A percentile compares a stretch with the other conserved stretches of the same genome.
Conservation (phyloP, 2,113 vertebrate species). For the Clarias batrachus region DNA sequence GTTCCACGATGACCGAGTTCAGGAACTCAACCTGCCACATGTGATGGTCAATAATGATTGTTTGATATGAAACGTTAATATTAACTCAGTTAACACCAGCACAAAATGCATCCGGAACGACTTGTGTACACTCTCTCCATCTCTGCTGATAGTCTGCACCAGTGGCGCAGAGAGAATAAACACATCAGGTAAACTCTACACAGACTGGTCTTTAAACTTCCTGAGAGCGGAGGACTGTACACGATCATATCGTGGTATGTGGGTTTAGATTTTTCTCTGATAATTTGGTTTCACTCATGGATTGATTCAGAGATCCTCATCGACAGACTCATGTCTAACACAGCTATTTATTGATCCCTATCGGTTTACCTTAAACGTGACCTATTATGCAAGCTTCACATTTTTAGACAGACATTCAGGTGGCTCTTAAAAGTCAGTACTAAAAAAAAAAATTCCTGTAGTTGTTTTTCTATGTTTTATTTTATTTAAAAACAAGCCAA, state of each 20-base stretch:
- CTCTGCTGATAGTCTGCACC: not conserved
- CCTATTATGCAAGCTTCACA: too few species aligned
- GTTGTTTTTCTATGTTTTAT: too few species aligned
- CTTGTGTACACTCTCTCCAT: too few species aligned
- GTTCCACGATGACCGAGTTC: conserved; percentile 94
- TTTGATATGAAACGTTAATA: too few species aligned
- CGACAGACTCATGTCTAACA: not conserved
- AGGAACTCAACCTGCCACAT: conserved; percentile 87
- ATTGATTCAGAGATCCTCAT: not conserved
- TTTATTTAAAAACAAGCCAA: too few species aligned
- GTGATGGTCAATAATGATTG: not conserved
- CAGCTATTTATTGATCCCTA: not conserved
- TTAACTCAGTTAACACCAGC: not conserved
- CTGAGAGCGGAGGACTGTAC: not conserved
- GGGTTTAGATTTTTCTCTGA: not conserved
- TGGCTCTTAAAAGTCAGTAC: too few species aligned
- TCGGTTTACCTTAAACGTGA: not conserved
- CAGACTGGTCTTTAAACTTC: not conserved
- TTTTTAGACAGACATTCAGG: too few species aligned
- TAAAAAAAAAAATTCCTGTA: too few species aligned
- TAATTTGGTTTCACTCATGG: not conserved
- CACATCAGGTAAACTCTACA: not conserved
- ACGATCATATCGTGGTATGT: not conserved
- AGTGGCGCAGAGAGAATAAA: not conserved
- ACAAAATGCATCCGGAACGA: not conserved